Percentiles rank a stretch among this genome's conserved stretches.
phyloP scores from a whole-genome alignment of 2,888 invertebrate genomes.

The Drosophila parthenogenetica region DNA sequence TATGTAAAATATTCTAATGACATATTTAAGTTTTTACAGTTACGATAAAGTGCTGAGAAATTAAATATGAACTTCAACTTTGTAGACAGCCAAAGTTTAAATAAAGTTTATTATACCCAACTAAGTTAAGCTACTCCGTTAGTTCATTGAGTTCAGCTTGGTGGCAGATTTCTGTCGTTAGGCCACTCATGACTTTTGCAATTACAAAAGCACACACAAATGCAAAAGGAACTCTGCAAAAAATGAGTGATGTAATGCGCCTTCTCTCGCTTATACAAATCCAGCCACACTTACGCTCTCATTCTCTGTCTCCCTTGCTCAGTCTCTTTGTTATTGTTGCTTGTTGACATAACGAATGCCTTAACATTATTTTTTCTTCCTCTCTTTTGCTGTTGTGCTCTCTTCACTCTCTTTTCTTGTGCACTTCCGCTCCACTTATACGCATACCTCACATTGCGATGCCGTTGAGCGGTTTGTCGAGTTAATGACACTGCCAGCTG shows the following conservation, averaged over 20 bases:
- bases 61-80: too few relatives aligned
- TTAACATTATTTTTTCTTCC: slow-evolving; percentile 60
- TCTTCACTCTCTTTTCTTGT: slow-evolving; percentile 29
- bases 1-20: too few relatives aligned
- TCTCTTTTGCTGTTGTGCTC: slow-evolving; percentile 24
- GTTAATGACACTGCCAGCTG: slow-evolving; percentile 78
- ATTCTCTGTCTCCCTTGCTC: slow-evolving; percentile 1
- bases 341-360: slow-evolving; percentile 79
- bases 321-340: slow-evolving; percentile 61
- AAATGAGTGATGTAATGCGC: slow-evolving; percentile 76
- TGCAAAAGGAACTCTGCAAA: slow-evolving; percentile 40
- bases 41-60: too few relatives aligned
- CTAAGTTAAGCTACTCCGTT: neutral
- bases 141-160: neutral
- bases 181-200: slow-evolving; percentile 68
- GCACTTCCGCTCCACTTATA: slow-evolving; percentile 76
- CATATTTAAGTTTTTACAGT: too few relatives aligned
- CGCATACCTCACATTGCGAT: slow-evolving; percentile 65
- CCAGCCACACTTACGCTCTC: neutral
- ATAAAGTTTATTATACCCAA: neutral
- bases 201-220: slow-evolving; percentile 63
- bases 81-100: too few relatives aligned
- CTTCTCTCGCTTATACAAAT: slow-evolving; percentile 11
- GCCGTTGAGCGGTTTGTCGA: slow-evolving; percentile 71
- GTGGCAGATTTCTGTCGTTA: slow-evolving; percentile 58